Evolutionary conservation across 2,113 vertebrate species (phyloP), one percentile per base, ranked within the genome.

Genomic region (Phylloscopus whistleri): DNA sequence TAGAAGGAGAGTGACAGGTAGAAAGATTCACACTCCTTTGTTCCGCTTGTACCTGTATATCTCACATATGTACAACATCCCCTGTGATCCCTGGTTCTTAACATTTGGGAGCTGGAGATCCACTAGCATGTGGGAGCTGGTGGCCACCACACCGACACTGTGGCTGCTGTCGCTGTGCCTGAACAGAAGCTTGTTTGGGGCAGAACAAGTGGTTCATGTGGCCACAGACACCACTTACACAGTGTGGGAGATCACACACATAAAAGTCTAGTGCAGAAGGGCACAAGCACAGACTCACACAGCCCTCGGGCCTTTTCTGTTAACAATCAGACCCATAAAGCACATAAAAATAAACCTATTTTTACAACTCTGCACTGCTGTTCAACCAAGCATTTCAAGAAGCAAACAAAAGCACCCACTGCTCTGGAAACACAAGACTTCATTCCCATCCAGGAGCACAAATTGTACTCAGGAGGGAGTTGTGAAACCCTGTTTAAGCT

Each of bases 291-390:
- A 94, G 90, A 68, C 76, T 92, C 73, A 87, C 56, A 81, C 66
- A 81, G 86, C 90, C 94, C 92, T 87, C 22, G 0, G 94, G 95
- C 83, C 56, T 90, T 96, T 95, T 89, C 93, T 96, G 95, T 96
- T 96, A 95, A 92, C 93, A 96, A 44, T 93, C 96, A 96, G 95
- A 87, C 93, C 88, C 90, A 89, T 97, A 96, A 97, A 95, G 85
- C 48, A 63, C 93, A 93, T 97, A 84, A 97, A 96, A 95, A 93
- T 94, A 95, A 95, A 92, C 94, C 76, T 92, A 68, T 88, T 97
- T 97, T 97, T 96, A 96, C 92, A 94, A 83, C 94, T 95, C 79
- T 88, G 82, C 35, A 83, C 78, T 93, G 90, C 90, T 97, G 94
- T 90, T 94, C 83, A 94, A 81, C 90, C 93, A 94, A 87, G 93